Base-by-base conservation (phyloP, 2,113 vertebrate genomes). In the Chauna torquata region DNA sequence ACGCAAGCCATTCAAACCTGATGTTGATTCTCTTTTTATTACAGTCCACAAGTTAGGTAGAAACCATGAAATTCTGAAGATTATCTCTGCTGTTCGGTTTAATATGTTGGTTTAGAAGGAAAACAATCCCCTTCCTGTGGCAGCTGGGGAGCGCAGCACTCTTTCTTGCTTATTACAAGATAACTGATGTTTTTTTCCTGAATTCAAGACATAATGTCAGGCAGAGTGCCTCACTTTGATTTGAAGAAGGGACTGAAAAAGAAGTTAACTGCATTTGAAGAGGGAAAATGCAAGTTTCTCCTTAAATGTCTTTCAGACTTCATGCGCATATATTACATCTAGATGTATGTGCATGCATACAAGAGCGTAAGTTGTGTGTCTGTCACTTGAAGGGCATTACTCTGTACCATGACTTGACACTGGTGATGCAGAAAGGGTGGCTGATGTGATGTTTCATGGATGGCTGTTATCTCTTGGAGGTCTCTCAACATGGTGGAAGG, bases 71-170 rank as follows among this genome's bases (percentile, higher is more conserved):
- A 75, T 52, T 91, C 40, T 65, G 49, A 82, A 55, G 22, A 40
- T 69, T 70, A 5, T 55, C 74, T 82, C 27, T 70, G 40, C 50
- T 57, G 13, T 75, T 90, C 8, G 5, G 14, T 85, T 82, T 52
- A 65, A 45, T 42, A 1, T 61, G 5, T 69, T 40, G 3, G 4
- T 79, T 90, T 91, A 65, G 32, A 65, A 88, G 54, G 36, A 85
- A 85, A 47, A 27, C 40, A 78, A 4, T 45, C 12, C 9, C 12
- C 64, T 92, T 69, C 19, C 49, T 65, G 5, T 77, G 36, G 22
- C 54, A 78, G 9, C 8, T 77, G 38, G 9, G 32, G 27, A 40
- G 11, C 0, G 0, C 8, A 55, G 34, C 22, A 52, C 18, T 38
- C 30, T 16, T 54, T 2, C 40, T 71, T 50, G 15, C 40, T 24